These are phyloP conservation scores for Antechinus flavipes DNA, from an alignment of 2,113 vertebrate species.

Conservation along the genomic window DNA sequence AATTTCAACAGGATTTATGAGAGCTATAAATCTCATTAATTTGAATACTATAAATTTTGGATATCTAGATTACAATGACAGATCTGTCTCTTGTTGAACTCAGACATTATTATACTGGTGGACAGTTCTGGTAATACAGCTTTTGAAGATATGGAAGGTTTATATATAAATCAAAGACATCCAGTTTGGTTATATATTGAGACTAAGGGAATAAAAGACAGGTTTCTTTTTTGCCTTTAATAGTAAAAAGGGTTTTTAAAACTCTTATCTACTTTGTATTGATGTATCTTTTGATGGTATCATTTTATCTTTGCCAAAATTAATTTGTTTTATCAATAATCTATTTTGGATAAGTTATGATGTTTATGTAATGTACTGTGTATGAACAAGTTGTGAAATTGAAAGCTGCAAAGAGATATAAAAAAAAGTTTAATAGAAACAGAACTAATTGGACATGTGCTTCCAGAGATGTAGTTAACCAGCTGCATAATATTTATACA, in stretches of 20 bases:
- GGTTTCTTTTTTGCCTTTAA: neutral
- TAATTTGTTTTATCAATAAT: neutral
- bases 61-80: neutral
- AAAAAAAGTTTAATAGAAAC: neutral
- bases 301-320: neutral
- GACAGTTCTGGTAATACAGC: neutral
- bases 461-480: neutral
- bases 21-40: neutral
- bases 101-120: neutral
- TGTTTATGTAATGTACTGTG: neutral
- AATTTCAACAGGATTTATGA: neutral
- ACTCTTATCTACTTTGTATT: neutral
- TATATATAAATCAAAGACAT: neutral
- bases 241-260: neutral
- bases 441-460: neutral
- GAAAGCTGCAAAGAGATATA: neutral
- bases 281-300: neutral
- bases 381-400: neutral
- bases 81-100: neutral
- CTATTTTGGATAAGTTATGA: neutral
- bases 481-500: constrained; percentile 2
- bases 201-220: neutral
- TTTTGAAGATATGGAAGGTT: neutral
- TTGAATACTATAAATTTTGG: neutral
- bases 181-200: neutral